A percentile compares a stretch with the other conserved stretches of the same genome.
Evolutionary conservation across 2,888 invertebrate species (phyloP).

Genomic region (Volucella inanis): DNA sequence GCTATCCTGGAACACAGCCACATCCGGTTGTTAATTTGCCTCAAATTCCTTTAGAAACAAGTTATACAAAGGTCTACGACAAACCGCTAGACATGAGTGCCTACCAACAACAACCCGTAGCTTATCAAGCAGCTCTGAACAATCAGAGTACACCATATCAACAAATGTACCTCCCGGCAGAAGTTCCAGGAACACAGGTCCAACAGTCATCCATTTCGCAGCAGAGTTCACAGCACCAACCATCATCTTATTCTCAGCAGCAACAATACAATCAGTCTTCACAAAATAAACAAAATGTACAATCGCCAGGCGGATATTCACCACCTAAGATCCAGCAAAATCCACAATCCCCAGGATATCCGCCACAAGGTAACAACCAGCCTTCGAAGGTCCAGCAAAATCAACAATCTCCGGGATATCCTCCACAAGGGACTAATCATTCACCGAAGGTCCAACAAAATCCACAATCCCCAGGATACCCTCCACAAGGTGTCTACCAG

Average conservation of each 20-base stretch:
- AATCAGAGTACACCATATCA: conserved; percentile 7
- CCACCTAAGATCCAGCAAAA: conserved; percentile 30
- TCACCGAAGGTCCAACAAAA: conserved; percentile 31
- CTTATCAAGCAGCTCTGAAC: conserved; percentile 10
- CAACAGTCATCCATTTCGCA: conserved; percentile 6
- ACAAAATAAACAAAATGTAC: conserved; percentile 29
- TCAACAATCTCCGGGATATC: not conserved
- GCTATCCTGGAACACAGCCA: conserved; percentile 31
- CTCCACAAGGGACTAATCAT: not conserved
- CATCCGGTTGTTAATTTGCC: conserved; percentile 45
- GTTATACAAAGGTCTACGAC: conserved; percentile 67
- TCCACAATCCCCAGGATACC: conserved; percentile 7
- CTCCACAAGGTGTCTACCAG: conserved; percentile 16
- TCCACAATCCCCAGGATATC: conserved; percentile 6
- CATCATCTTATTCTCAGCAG: conserved; percentile 4
- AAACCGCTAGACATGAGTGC: conserved; percentile 48
- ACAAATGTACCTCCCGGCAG: not conserved
- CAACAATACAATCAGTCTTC: conserved; percentile 34
- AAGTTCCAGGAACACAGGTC: not conserved
- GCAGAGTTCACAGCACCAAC: conserved; percentile 22
- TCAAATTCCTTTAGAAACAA: conserved; percentile 66
- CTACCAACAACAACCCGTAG: conserved; percentile 11
- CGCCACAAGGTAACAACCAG: conserved; percentile 18
- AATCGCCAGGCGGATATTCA: not conserved
- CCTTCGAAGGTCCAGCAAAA: not conserved